Percentiles rank a stretch among this genome's conserved stretches.
Conservation (phyloP, 2,888 invertebrate genomes). For the Dioctria linearis region DNA sequence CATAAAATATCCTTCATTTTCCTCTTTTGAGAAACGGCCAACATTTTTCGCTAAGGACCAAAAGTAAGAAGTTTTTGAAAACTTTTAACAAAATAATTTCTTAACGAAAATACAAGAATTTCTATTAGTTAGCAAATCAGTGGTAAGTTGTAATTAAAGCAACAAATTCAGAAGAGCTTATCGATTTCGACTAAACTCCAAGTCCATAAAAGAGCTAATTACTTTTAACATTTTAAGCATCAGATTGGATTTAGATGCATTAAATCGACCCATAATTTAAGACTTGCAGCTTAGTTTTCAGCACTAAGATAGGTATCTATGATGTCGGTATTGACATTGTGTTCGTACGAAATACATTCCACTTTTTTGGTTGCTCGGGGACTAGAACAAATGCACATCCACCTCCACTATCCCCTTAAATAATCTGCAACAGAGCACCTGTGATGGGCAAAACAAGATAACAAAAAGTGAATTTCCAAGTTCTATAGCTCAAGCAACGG, state of each 20-base stretch:
- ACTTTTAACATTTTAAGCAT: background rate
- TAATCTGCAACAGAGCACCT: conserved; percentile 31
- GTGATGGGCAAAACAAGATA: conserved; percentile 27
- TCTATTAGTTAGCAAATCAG: too few species aligned
- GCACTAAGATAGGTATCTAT: background rate
- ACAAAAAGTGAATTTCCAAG: conserved; percentile 34
- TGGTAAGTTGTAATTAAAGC: too few species aligned
- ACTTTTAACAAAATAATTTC: too few species aligned
- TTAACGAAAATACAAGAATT: too few species aligned
- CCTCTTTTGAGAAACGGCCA: too few species aligned
- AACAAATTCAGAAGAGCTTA: too few species aligned
- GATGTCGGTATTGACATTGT: background rate
- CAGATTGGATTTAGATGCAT: conserved; percentile 7
- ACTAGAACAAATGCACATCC: conserved; percentile 19
- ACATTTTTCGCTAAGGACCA: too few species aligned
- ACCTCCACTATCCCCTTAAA: background rate
- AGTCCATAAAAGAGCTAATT: too few species aligned
- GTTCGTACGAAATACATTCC: background rate
- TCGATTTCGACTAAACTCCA: too few species aligned
- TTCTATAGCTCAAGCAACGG: background rate
- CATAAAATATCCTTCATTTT: too few species aligned
- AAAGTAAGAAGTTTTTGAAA: too few species aligned
- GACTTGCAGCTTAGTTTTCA: conserved; percentile 15
- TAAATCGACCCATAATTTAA: conserved; percentile 26
- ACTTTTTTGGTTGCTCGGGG: background rate